Conservation (phyloP, 1,140 invertebrate genomes). For the Akabosia matsudoensis region DNA sequence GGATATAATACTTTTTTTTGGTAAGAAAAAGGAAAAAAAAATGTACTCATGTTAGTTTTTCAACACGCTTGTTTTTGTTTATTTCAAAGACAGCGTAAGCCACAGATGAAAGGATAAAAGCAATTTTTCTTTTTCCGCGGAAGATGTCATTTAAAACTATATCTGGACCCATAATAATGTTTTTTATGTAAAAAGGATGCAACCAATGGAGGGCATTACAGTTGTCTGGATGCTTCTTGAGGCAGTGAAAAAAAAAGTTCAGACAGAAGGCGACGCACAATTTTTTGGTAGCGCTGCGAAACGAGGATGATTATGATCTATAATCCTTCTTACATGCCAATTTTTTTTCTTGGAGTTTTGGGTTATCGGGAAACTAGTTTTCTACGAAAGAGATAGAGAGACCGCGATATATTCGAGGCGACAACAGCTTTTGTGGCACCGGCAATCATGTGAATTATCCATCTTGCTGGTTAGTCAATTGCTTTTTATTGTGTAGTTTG, state of each 20-base stretch:
- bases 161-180: not conserved
- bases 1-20: too few species aligned
- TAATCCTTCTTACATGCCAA: not conserved
- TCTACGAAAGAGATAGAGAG: not conserved
- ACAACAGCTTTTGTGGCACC: not conserved
- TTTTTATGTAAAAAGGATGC: not conserved
- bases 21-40: too few species aligned
- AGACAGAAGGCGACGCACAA: not conserved
- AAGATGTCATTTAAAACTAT: not conserved
- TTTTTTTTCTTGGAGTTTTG: too few species aligned
- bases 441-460: constrained; percentile 10
- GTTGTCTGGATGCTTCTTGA: not conserved
- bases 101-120: not conserved
- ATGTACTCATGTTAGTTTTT: too few species aligned
- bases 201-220: not conserved
- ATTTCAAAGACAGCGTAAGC: not conserved
- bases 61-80: too few species aligned
- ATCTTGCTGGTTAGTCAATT: not conserved
- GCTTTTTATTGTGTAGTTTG: not conserved
- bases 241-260: not conserved
- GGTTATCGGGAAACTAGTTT: not conserved
- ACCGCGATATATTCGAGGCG: not conserved
- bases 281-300: not conserved
- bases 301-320: not conserved
- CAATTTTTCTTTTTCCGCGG: not conserved